Base-by-base conservation (phyloP, 1,140 invertebrate genomes). In the Telenomus remus region DNA sequence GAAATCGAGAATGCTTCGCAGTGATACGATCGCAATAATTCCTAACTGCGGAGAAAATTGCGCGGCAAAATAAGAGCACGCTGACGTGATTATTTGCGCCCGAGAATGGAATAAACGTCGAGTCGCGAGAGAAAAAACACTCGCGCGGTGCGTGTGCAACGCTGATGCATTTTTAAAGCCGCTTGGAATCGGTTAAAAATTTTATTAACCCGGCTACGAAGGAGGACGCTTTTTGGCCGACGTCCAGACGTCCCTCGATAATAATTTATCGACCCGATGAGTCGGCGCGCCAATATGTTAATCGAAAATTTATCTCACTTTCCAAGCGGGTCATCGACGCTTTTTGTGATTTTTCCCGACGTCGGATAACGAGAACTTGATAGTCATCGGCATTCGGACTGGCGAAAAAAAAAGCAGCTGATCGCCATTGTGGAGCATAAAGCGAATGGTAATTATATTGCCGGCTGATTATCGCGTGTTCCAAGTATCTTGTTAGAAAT, bases 251-350 rank as follows among this genome's bases (percentile, higher is more conserved):
- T 27, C 1, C 19, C 19, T 27, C 19, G 19, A 27, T 27, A 60
- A 60, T 69, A 60, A 60, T 69, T 60, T 69, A 54, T 61, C 19
- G 34, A 61, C 34, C 49, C 66, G 51, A 70, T 70, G 44, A 56
- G 59, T 59, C 39, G 48, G 4, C 1, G 19, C 2, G 8, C 11
- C 59, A 71, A 71, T 71, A 60, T 73, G 70, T 73, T 73, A 73
- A 73, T 73, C 61, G 60, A 60, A 65, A 39, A 73, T 73, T 73
- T 65, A 65, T 65, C 70, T 60, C 55, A 47, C 19, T 34, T 48
- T 48, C 39, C 54, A 6, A 35, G 19, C 33, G 35, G 39, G 33
- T 72, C 64, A 64, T 27, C 19, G 19, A 59, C 54, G 69, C 59
- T 57, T 64, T 72, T 72, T 59, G 1, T 6, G 19, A 27, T 27